A percentile compares a stretch with the other conserved stretches of the same genome.
phyloP scores from a whole-genome alignment of 2,797 vertebrate genomes.

The Aulostomus chinensis region DNA sequence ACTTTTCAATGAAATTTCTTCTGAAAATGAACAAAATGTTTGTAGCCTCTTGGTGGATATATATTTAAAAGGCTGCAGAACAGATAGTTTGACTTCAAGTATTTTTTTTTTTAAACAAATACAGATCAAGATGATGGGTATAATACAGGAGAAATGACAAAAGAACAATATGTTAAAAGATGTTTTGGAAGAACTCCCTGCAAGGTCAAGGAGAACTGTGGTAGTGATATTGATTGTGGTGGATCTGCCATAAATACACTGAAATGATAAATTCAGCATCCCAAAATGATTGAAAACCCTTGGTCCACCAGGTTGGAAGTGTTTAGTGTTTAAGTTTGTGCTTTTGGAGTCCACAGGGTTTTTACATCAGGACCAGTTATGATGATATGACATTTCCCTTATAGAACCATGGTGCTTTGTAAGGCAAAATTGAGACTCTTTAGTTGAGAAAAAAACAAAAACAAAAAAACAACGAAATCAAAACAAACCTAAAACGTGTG shows the following conservation, averaged over 20 bases:
- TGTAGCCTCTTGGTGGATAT: conserved; percentile 63
- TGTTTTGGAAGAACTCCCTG: conserved; percentile 11
- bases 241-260: conserved; percentile 39
- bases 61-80: conserved; percentile 63
- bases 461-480: too few relatives aligned
- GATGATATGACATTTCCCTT: conserved; percentile 63
- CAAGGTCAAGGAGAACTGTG: conserved; percentile 11
- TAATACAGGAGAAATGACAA: neutral
- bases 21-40: conserved; percentile 65
- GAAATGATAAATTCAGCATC: conserved; percentile 48
- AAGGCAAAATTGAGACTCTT: conserved; percentile 71
- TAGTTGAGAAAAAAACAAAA: conserved; percentile 28
- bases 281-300: conserved; percentile 68
- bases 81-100: conserved; percentile 66
- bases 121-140: conserved; percentile 18
- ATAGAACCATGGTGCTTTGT: conserved; percentile 61
- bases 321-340: conserved; percentile 74
- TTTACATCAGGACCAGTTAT: conserved; percentile 48
- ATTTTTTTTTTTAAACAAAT: conserved; percentile 36
- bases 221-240: conserved; percentile 10
- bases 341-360: conserved; percentile 75
- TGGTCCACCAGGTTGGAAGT: conserved; percentile 76
- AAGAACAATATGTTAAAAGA: conserved; percentile 4
- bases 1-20: conserved; percentile 66
- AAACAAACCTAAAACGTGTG: conserved; percentile 56